Evolutionary conservation across 1,140 invertebrate species (phyloP).

Genomic region (Dendrolimus kikuchii): DNA sequence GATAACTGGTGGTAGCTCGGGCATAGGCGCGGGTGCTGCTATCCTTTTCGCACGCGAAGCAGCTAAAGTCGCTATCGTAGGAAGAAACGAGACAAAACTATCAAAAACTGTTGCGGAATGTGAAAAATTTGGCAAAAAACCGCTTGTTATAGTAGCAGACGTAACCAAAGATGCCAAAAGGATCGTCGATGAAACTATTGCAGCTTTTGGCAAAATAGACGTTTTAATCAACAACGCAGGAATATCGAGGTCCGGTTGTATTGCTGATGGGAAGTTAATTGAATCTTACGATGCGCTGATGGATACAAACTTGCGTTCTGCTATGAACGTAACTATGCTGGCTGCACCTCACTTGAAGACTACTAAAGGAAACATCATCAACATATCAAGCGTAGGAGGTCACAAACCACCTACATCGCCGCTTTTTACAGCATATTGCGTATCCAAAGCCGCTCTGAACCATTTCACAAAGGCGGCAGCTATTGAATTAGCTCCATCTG

Average conservation of each 20-base stretch:
- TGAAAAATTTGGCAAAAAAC: conserved; percentile 50
- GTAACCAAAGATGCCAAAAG: conserved; percentile 74
- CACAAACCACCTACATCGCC: neutral
- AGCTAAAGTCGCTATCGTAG: conserved; percentile 79
- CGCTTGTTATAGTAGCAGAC: conserved; percentile 74
- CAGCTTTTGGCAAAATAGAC: conserved; percentile 75
- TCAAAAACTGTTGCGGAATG: conserved; percentile 75
- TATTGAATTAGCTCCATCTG: too few species aligned
- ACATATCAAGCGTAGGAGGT: conserved; percentile 81
- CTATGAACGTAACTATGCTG: conserved; percentile 33
- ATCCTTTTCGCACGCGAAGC: conserved; percentile 80
- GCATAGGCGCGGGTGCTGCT: conserved; percentile 86
- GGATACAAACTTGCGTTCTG: conserved; percentile 24
- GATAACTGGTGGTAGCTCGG: conserved; percentile 86
- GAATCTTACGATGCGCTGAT: conserved; percentile 11
- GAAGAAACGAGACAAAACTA: conserved; percentile 76
- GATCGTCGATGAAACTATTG: conserved; percentile 73
- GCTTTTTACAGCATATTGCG: too few species aligned
- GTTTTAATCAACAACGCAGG: conserved; percentile 84
- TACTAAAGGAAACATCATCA: conserved; percentile 81
- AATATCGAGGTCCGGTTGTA: conserved; percentile 31
- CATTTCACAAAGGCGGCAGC: too few species aligned
- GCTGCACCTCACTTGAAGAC: conserved; percentile 79
- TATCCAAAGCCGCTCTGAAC: too few species aligned
- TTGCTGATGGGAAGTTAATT: conserved; percentile 47